A percentile compares a stretch with the other conserved stretches of the same genome.
Conservation (phyloP, 2,113 vertebrate genomes). For the Crotalus horridus region DNA sequence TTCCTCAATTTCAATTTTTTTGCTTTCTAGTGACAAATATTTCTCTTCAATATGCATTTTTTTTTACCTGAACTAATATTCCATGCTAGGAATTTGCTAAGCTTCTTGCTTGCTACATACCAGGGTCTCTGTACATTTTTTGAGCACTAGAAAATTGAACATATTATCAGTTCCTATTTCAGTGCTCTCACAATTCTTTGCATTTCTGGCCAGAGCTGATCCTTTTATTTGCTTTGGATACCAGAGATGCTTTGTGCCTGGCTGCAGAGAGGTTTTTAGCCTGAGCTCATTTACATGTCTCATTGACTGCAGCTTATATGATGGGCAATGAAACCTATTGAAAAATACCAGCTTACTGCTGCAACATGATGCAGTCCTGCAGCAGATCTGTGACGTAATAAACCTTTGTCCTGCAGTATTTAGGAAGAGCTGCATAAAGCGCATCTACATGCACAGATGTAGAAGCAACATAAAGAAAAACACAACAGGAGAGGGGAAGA, state of each 20-base stretch:
- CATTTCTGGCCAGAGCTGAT: constrained; percentile 52
- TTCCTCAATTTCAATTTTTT: constrained; percentile 39
- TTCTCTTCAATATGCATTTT: constrained; percentile 33
- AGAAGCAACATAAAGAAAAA: constrained; percentile 46
- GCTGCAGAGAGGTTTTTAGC: constrained; percentile 57
- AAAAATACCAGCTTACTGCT: constrained; percentile 55
- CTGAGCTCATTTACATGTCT: constrained; percentile 64
- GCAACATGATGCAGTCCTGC: constrained; percentile 54
- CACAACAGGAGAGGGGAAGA: neutral
- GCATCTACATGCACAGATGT: constrained; percentile 27
- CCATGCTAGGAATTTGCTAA: neutral
- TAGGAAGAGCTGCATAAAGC: constrained; percentile 8
- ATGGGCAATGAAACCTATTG: constrained; percentile 37
- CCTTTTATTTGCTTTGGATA: constrained; percentile 70
- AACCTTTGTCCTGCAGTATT: constrained; percentile 51
- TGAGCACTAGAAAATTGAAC: constrained; percentile 40
- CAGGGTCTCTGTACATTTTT: constrained; percentile 9
- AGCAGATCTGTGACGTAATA: constrained; percentile 57
- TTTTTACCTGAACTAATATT: constrained; percentile 14
- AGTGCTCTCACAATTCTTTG: constrained; percentile 60
- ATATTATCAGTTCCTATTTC: constrained; percentile 44
- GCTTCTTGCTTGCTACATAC: neutral
- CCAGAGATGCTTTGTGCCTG: constrained; percentile 59
- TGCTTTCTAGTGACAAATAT: constrained; percentile 31
- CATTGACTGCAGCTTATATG: constrained; percentile 65